Evolutionary conservation across 2,888 invertebrate genomes (phyloP), one percentile per base, ranked within the genome.

Genomic region (Ectropis crepuscularia): DNA sequence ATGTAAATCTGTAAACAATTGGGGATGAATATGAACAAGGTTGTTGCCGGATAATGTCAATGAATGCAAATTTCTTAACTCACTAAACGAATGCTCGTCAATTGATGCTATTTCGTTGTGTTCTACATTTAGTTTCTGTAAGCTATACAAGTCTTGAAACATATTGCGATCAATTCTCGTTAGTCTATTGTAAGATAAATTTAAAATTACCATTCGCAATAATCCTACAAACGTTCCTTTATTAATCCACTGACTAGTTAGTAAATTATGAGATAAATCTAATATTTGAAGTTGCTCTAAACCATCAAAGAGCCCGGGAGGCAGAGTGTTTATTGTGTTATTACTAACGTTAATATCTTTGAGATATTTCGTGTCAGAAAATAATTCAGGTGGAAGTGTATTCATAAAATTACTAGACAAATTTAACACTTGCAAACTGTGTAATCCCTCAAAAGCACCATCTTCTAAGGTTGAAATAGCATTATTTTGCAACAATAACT

Each of bases 401-500:
- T 94, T 95, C 73, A 98, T 90, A 79, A 94, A 94, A 86, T 98
- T 97, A 87, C 96, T 96, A 10, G 97, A 96, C 77, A 97, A 85
- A 88, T 97, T 97, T 48, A 98, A 88, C 71, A 95, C 93, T 78
- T 95, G 94, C 71, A 97, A 87, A 68, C 94, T 93, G 61, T 92
- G 88, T 71, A 97, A 89, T 68, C 96, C 96, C 65, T 93, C 93
- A 72, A 97, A 94, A 65, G 96, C 95, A 72, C 95, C 94, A 80
- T 96, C 96, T 71, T 95, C 96, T 64, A 97, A 87, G 47, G 95
- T 94, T 62, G 95, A 95, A 73, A 97, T 94, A 51, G 94, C 95
- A 86, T 97, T 97, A 81, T 96, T 95, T 86, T 97, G 95, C 57
- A 97, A 85, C 76, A 94, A 94, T 46, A 98, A 91, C 79, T 94